These are phyloP conservation scores for Pogonus chalceus DNA, from an alignment of 1,140 invertebrate species.

Conservation along the genomic window DNA sequence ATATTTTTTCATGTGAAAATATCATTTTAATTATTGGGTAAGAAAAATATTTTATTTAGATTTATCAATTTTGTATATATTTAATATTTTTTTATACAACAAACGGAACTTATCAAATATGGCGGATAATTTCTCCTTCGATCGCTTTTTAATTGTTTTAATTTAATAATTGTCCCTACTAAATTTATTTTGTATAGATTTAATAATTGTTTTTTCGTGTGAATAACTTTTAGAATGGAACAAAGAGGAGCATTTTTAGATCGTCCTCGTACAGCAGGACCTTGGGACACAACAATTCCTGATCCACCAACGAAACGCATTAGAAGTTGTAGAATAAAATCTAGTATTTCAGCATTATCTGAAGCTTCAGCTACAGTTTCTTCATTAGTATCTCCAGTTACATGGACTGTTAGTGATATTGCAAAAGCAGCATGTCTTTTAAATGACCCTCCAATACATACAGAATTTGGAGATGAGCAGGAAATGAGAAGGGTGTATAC, in stretches of 20 bases:
- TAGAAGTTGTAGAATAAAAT: not conserved
- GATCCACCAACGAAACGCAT: not conserved
- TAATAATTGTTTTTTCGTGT: no score
- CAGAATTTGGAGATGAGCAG: conserved; percentile 54
- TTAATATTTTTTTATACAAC: no score
- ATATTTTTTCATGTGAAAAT: no score
- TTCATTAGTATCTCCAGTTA: conserved; percentile 14
- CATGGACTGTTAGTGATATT: conserved; percentile 44
- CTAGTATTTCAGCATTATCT: not conserved
- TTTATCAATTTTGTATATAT: no score
- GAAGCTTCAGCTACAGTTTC: no score
- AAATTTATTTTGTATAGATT: no score
- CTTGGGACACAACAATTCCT: not conserved
- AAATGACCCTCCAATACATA: conserved; percentile 39
- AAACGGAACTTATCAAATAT: no score
- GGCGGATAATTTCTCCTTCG: no score
- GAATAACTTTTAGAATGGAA: not conserved
- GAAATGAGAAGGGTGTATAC: conserved; percentile 68
- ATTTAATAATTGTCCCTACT: no score
- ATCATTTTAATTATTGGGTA: no score
- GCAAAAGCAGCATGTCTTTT: conserved; percentile 50
- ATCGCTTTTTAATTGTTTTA: no score
- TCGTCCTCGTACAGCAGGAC: not conserved
- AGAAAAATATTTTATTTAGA: no score
- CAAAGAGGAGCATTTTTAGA: not conserved